Conservation (phyloP, 2,113 vertebrate species). For the Zosterops lateralis region DNA sequence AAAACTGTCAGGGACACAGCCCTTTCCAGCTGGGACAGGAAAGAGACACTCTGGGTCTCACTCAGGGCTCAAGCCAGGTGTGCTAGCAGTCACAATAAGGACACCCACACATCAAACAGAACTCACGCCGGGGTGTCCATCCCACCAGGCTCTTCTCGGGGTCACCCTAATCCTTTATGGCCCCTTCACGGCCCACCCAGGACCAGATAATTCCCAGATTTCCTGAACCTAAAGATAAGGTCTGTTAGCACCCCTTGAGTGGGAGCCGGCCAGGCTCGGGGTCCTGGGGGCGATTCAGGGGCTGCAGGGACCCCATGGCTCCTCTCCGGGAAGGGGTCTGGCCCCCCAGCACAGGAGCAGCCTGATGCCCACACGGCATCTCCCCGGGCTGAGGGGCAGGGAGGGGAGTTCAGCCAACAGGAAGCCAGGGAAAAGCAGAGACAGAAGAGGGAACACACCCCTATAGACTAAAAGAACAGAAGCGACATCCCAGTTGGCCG, state of each 20-base stretch:
- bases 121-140: rapidly evolving
- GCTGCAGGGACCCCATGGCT: background rate
- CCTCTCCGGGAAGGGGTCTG: background rate
- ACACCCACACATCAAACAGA: background rate
- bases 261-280: background rate
- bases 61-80: background rate
- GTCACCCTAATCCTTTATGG: background rate
- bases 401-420: background rate
- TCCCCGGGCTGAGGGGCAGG: background rate
- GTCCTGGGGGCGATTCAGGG: no score
- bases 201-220: background rate
- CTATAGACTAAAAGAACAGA: background rate
- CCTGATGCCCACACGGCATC: background rate
- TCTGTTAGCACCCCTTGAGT: no score
- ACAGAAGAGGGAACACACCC: background rate
- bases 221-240: background rate
- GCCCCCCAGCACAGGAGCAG: background rate
- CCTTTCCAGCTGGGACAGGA: constrained; percentile 33
- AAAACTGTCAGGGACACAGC: constrained; percentile 16
- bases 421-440: background rate
- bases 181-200: background rate
- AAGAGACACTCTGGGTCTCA: background rate
- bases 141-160: background rate
- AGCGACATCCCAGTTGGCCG: background rate
- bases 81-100: rapidly evolving